A percentile compares a stretch with the other conserved stretches of the same genome.
Conservation (phyloP, 2,797 vertebrate genomes). For the Pempheris klunzingeri region DNA sequence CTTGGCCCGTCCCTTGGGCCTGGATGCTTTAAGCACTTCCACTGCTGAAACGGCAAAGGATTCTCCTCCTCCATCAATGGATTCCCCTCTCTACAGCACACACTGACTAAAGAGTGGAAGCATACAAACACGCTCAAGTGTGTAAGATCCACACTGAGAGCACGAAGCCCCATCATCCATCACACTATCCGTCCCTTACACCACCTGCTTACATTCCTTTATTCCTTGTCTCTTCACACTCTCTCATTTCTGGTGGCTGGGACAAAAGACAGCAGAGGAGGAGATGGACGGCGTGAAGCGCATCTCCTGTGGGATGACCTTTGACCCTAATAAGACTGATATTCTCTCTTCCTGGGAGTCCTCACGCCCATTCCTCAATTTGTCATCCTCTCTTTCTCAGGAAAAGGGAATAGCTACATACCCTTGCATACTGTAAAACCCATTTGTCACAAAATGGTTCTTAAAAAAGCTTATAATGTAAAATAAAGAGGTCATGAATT, state of each 20-base stretch:
- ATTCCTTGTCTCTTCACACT: slow-evolving; percentile 28
- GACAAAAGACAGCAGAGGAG: slow-evolving; percentile 41
- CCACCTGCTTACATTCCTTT: slow-evolving; percentile 42
- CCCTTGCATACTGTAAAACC: slow-evolving; percentile 14
- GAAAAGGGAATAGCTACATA: slow-evolving; percentile 22
- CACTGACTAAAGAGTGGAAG: slow-evolving; percentile 23
- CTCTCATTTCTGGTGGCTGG: slow-evolving; percentile 42
- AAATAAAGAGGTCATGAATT: slow-evolving; percentile 30
- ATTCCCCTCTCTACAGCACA: slow-evolving; percentile 28
- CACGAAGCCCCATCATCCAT: slow-evolving; percentile 57
- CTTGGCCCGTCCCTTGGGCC: slow-evolving; percentile 71
- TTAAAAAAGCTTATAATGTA: slow-evolving; percentile 32
- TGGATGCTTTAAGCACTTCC: slow-evolving; percentile 76
- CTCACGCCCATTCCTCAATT: slow-evolving; percentile 51
- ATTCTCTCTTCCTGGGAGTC: slow-evolving; percentile 41
- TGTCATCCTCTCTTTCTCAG: slow-evolving; percentile 44
- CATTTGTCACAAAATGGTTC: slow-evolving; percentile 43
- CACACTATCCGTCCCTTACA: slow-evolving; percentile 47
- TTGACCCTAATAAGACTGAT: slow-evolving; percentile 59
- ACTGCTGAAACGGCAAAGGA: slow-evolving; percentile 80
- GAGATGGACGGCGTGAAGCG: slow-evolving; percentile 25
- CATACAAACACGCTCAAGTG: slow-evolving; percentile 26
- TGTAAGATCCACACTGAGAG: slow-evolving; percentile 17
- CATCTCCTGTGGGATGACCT: slow-evolving; percentile 46
- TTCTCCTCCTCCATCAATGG: slow-evolving; percentile 73